A percentile compares a stretch with the other conserved stretches of the same genome.
phyloP scores from a whole-genome alignment of 2,797 vertebrate species.

The Leptodactylus fallax region DNA sequence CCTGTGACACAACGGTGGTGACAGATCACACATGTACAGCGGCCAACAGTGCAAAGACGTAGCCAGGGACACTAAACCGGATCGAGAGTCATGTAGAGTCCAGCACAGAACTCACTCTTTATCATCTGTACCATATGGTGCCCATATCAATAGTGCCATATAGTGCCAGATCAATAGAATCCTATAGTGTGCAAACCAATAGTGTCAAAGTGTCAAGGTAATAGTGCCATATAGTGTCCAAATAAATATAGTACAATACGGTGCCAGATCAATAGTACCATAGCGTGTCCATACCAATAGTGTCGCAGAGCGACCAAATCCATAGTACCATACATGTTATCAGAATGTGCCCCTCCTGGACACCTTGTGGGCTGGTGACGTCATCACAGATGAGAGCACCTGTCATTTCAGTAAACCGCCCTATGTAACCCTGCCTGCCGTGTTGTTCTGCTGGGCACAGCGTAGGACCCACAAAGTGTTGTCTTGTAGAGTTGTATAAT shows the following conservation, averaged over 20 bases:
- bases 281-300: no score
- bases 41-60: neutral
- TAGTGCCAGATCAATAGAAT: neutral
- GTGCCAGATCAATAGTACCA: no score
- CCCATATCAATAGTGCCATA: neutral
- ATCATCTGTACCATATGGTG: neutral
- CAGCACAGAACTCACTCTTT: neutral
- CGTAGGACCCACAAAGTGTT: no score
- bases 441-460: no score
- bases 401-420: neutral
- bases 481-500: no score
- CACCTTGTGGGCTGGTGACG: neutral
- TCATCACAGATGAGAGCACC: neutral
- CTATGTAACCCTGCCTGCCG: no score
- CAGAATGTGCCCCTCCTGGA: neutral
- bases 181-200: neutral
- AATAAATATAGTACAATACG: no score
- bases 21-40: neutral
- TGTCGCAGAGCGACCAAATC: no score
- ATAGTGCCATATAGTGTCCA: neutral
- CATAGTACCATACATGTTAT: no score
- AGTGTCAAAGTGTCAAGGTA: no score
- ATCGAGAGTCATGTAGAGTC: neutral
- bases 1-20: neutral
- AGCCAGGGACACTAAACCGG: neutral